These are phyloP conservation scores for Drosophila littoralis DNA, from an alignment of 1,140 invertebrate species.

Conservation along the genomic window DNA sequence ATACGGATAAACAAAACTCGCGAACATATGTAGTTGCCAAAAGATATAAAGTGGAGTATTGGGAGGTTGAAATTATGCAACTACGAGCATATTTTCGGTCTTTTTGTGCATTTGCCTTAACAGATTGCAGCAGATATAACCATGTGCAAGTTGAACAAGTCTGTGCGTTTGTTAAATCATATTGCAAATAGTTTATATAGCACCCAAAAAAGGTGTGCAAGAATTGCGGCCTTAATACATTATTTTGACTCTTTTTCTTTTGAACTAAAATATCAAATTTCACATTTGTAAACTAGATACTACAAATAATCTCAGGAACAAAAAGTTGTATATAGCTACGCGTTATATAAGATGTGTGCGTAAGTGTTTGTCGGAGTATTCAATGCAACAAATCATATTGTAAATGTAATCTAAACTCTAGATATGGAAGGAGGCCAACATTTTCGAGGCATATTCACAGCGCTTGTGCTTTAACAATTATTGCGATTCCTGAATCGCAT, in stretches of 20 bases:
- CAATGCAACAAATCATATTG: background rate
- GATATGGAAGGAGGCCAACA: slow-evolving; percentile 11
- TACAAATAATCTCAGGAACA: slow-evolving; percentile 13
- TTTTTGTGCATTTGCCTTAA: too few relatives aligned
- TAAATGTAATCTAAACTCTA: background rate
- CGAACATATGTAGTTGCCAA: too few relatives aligned
- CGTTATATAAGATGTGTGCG: background rate
- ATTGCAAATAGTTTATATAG: too few relatives aligned
- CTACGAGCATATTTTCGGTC: too few relatives aligned
- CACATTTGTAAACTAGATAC: background rate
- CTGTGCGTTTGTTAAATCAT: too few relatives aligned
- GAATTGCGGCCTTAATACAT: background rate
- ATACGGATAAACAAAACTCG: too few relatives aligned
- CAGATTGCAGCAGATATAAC: too few relatives aligned
- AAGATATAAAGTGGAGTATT: too few relatives aligned
- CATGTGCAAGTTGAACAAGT: too few relatives aligned
- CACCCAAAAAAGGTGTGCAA: background rate
- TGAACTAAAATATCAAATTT: background rate
- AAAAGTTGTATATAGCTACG: background rate
- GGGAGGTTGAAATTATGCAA: too few relatives aligned
- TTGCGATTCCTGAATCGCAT: slow-evolving; percentile 62
- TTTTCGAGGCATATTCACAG: slow-evolving; percentile 31
- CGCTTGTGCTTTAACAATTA: slow-evolving; percentile 50
- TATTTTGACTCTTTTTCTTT: background rate
- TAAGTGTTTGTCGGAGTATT: background rate